Evolutionary conservation across 1,140 invertebrate species (phyloP).

Genomic region (Tachypleus tridentatus): DNA sequence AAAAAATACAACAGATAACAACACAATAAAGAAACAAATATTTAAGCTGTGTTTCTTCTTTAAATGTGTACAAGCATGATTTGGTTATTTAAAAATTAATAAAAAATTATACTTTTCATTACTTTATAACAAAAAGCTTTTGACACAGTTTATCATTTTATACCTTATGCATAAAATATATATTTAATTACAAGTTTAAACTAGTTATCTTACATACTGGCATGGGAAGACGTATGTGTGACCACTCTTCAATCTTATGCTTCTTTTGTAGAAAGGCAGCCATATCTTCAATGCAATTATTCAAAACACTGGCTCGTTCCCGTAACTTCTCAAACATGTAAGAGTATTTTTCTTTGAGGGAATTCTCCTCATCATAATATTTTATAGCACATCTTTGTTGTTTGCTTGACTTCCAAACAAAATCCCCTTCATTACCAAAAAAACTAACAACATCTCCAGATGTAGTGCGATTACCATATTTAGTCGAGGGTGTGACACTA

Average conservation of each 20-base stretch:
- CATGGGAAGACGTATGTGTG: conserved; percentile 10
- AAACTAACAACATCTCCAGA: conserved; percentile 6
- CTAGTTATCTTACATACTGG: conserved; percentile 5
- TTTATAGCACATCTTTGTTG: conserved; percentile 8
- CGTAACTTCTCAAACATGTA: conserved; percentile 45
- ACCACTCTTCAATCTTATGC: conserved; percentile 12
- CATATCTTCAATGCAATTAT: conserved; percentile 36
- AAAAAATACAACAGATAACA: background rate
- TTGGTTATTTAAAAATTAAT: background rate
- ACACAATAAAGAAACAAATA: conserved; percentile 6
- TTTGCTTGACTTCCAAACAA: conserved; percentile 10
- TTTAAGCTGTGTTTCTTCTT: conserved; percentile 24
- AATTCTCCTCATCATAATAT: conserved; percentile 4
- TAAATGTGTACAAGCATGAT: background rate
- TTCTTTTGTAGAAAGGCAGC: conserved; percentile 14
- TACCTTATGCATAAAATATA: background rate
- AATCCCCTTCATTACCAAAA: conserved; percentile 1
- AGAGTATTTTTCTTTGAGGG: conserved; percentile 5
- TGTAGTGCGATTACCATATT: conserved; percentile 8
- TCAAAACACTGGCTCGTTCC: conserved; percentile 36
- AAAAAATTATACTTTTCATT: conserved; percentile 1
- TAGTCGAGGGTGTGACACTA: conserved; percentile 14
- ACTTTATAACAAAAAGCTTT: too few relatives aligned
- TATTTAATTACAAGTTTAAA: background rate
- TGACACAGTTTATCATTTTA: background rate